Evolutionary conservation across 1,140 invertebrate species (phyloP).

Genomic region (Micrasema longulum): DNA sequence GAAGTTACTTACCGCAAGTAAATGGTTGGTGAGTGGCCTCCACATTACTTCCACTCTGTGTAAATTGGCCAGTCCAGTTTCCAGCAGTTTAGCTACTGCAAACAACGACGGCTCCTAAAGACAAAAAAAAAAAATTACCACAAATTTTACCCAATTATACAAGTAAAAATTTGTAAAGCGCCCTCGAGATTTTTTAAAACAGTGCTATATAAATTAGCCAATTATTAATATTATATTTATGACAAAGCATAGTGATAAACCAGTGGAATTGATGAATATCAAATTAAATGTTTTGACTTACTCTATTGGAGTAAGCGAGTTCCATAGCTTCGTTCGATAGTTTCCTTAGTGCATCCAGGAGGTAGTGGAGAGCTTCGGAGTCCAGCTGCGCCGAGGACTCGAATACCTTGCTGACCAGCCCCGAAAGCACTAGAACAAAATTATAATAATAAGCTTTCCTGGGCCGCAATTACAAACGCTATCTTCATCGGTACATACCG

Average conservation of each 20-base stretch:
- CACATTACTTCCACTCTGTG: slow-evolving; percentile 93
- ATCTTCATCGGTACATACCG: no score
- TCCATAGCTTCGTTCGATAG: slow-evolving; percentile 98
- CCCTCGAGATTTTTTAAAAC: no score
- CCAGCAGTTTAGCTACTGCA: slow-evolving; percentile 96
- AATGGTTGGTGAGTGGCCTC: slow-evolving; percentile 95
- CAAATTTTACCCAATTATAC: no score
- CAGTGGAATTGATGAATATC: no score
- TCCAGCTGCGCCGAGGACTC: slow-evolving; percentile 95
- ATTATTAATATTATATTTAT: no score
- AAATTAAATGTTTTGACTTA: no score
- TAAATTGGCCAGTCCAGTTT: slow-evolving; percentile 96
- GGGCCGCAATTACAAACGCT: no score
- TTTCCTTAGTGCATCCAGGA: slow-evolving; percentile 97
- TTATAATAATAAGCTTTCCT: no score
- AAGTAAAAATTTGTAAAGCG: no score
- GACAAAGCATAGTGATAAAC: no score
- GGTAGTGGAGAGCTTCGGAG: slow-evolving; percentile 94
- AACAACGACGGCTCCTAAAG: slow-evolving; percentile 93
- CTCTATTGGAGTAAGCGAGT: slow-evolving; percentile 92
- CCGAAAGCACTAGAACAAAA: slow-evolving; percentile 78
- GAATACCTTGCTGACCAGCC: slow-evolving; percentile 93
- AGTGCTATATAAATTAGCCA: no score
- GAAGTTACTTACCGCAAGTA: slow-evolving; percentile 78
- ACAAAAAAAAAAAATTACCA: slow-evolving; percentile 24